Evolutionary conservation across 2,888 invertebrate genomes (phyloP), one percentile per base, ranked within the genome.

Genomic region (Pseudanteris insignis): DNA sequence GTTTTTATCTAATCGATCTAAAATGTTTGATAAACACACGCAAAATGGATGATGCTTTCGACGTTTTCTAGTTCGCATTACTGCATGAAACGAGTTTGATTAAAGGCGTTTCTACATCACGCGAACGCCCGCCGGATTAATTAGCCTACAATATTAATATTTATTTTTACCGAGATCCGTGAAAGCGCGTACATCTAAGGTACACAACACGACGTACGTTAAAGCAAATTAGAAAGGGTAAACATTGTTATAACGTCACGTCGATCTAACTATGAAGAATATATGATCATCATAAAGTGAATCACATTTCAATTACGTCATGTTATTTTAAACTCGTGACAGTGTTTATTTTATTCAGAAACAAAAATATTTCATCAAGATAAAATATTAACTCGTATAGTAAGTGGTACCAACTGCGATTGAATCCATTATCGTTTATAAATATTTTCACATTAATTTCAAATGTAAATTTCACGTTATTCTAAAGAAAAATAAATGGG

Each of bases 81-180:
- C 57, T 63, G 63, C 57, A 41, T 41, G 51, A 51, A 67, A 73
- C 69, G 71, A 37, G 66, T 72, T 72, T 73, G 72, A 71, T 72
- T 73, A 64, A 66, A 53, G 29, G 46, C 64, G 68, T 73, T 69
- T 72, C 70, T 72, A 72, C 57, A 66, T 70, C 68, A 63, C 65
- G 69, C 54, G 63, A 64, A 37, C 33, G 48, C 38, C 63, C 32
- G 57, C 24, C 34, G 43, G 55, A 63, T 67, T 67, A 68, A 70
- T 67, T 61, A 64, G 29, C 53, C 47, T 41, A 34, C 55, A 55
- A n/a, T 59, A 62, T 40, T 61, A 61, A 62, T 57, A 57, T 55
- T 61, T 43, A 37, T 21, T 29, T 41, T 58, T 51, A 46, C 57
- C 65, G 60, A 66, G 59, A 63, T 61, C 55, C 63, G 66, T 66